Evolutionary conservation across 1,140 invertebrate species (phyloP), one percentile per base, ranked within the genome.

Genomic region (Acromyrmex heyeri): DNA sequence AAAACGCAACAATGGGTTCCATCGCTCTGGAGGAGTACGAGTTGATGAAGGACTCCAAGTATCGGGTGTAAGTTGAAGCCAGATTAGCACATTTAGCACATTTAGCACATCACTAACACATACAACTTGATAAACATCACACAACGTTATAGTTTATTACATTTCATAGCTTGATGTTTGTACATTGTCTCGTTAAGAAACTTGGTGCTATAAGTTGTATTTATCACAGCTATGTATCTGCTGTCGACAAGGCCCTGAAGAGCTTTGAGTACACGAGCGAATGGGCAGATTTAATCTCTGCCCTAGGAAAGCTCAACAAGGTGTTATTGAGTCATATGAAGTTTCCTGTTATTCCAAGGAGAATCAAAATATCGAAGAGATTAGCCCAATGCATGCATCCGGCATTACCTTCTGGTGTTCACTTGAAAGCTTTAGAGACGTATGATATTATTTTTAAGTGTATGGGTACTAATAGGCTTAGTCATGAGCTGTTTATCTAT

Each of bases 331-430:
- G 96, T 93, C 97, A 98, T 96, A 96, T 97, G 89, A 98, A 98
- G 94, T 99, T 97, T 95, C 97, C 97, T 83, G 97, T 99, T n/a
- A 98, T 99, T 91, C 99, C 99, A 48, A 96, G 98, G 88, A 96
- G 98, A 88, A 97, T 99, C 83, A 98, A 98, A 91, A 98, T 99
- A 91, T 98, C 98, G 59, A 99, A 99, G 96, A 96, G 99, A 89
- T 95, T 99, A 83, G 98, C 98, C 73, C 99, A 99, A 96, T 99
- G 99, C 95, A 97, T 99, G 96, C 99, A 99, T 96, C 98, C 98
- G 64, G 97, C 97, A 50, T 95, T 99, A 79, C 99, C 99, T 59
- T 97, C 97, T 86, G 98, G 98, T 81, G 99, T 99, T 30, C 99
- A 99, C 95, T 95, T 99, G 44, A 99, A 99, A 95, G 98, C 98